These are phyloP conservation scores for Caenorhabditis drosophilae DNA, from an alignment of 2,888 invertebrate species.

Conservation along the genomic window DNA sequence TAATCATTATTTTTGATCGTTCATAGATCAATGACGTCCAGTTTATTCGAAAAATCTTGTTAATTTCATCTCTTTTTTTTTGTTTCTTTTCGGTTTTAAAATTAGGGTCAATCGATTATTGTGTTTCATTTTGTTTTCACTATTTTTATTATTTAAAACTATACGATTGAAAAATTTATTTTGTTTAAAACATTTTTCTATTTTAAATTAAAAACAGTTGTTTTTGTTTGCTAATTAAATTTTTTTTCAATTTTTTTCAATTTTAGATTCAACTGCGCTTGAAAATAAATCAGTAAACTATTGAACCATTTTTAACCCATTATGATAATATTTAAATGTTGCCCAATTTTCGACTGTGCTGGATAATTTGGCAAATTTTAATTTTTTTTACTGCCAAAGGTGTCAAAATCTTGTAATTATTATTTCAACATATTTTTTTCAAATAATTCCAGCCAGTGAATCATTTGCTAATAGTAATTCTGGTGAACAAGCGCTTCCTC, in stretches of 20 bases:
- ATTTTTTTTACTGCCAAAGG: too few relatives aligned
- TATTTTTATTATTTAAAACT: neutral
- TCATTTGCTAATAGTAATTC: too few relatives aligned
- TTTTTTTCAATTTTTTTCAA: neutral
- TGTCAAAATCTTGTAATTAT: too few relatives aligned
- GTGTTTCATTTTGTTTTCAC: neutral
- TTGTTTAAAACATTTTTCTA: neutral
- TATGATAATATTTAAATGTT: slow-evolving; percentile 6
- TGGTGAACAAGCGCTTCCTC: slow-evolving; percentile 13
- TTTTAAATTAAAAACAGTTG: neutral
- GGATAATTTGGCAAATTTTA: too few relatives aligned
- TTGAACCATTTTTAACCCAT: neutral
- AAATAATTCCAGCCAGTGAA: too few relatives aligned
- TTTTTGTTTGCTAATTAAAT: neutral
- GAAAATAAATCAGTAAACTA: neutral
- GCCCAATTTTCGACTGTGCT: slow-evolving; percentile 1
- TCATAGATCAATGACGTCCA: slow-evolving; percentile 39
- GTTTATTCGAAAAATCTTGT: neutral
- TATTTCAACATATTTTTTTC: too few relatives aligned
- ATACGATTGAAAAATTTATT: neutral
- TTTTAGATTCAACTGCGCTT: neutral
- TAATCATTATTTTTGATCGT: too few relatives aligned
- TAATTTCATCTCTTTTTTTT: neutral
- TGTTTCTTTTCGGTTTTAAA: neutral
- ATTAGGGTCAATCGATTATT: neutral